These are phyloP conservation scores for Coranthus polyacanthus DNA, from an alignment of 2,797 vertebrate species.

Conservation along the genomic window DNA sequence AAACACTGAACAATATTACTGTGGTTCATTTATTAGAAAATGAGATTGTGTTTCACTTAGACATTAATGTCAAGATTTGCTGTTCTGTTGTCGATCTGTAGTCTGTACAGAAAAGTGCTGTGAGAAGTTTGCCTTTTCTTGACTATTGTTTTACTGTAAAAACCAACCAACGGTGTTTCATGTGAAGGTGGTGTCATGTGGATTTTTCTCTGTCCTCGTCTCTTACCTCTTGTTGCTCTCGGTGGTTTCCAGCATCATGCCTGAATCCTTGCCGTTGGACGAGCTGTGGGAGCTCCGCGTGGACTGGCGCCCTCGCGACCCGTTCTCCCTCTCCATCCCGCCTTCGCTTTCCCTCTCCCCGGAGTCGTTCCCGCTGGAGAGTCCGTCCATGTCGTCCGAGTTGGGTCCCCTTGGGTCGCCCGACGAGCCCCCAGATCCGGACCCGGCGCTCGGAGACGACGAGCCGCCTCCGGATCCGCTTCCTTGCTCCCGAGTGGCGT, in stretches of 20 bases:
- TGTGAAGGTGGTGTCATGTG: too few relatives aligned
- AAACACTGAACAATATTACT: too few relatives aligned
- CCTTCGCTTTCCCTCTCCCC: conserved; percentile 88
- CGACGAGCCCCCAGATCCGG: conserved; percentile 62
- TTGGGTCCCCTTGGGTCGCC: conserved; percentile 68
- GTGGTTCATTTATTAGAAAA: too few relatives aligned
- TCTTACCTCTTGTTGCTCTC: conserved; percentile 92
- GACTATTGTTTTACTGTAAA: too few relatives aligned
- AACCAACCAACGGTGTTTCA: too few relatives aligned
- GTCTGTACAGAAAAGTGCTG: too few relatives aligned
- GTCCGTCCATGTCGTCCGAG: conserved; percentile 89
- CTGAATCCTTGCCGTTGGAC: conserved; percentile 92
- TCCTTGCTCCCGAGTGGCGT: conserved; percentile 51
- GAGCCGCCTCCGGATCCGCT: conserved; percentile 47
- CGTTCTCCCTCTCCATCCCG: conserved; percentile 64
- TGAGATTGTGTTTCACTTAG: too few relatives aligned
- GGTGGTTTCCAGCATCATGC: conserved; percentile 89
- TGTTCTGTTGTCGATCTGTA: too few relatives aligned
- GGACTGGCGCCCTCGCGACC: conserved; percentile 83
- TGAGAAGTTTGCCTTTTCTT: too few relatives aligned
- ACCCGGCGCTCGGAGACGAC: conserved; percentile 67
- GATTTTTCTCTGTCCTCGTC: too few relatives aligned
- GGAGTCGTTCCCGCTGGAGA: conserved; percentile 91
- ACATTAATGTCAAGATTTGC: too few relatives aligned
- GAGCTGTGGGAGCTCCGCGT: conserved; percentile 88